phyloP scores from a whole-genome alignment of 1,140 invertebrate species.

The Apis dorsata region DNA sequence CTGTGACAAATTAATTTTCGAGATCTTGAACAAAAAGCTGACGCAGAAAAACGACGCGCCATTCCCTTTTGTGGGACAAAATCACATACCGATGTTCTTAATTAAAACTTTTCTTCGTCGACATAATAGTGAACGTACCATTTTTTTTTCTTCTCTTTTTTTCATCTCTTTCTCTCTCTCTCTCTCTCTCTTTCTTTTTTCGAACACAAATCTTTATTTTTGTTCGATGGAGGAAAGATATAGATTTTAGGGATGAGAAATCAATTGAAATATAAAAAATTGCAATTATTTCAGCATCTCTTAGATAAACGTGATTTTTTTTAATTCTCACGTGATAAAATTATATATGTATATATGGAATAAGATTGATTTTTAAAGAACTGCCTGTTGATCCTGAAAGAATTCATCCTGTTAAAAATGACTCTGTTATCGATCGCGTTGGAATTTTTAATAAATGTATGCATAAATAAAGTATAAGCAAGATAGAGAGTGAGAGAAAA shows the following conservation, averaged over 20 bases:
- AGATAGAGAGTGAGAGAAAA: too few relatives aligned
- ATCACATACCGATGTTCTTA: background rate
- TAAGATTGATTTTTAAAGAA: slow-evolving; percentile 8
- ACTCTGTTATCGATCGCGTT: background rate
- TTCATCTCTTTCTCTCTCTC: too few relatives aligned
- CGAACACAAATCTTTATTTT: background rate
- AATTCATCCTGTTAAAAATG: background rate
- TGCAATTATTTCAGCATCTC: background rate
- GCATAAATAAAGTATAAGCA: too few relatives aligned
- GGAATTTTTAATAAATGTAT: too few relatives aligned
- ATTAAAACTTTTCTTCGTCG: background rate
- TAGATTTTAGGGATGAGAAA: background rate
- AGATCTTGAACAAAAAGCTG: background rate
- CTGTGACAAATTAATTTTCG: background rate
- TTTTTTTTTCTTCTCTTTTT: background rate
- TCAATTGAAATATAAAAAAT: background rate
- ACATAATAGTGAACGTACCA: background rate
- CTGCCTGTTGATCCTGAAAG: background rate
- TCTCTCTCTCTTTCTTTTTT: background rate
- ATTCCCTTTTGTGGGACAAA: background rate
- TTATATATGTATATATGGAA: background rate
- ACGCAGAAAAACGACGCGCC: background rate
- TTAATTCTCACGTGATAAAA: background rate
- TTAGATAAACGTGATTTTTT: background rate
- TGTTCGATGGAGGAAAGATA: too few relatives aligned